Evolutionary conservation across 2,113 vertebrate genomes (phyloP), one percentile per base, ranked within the genome.

Genomic region (Poeciliopsis turrubarensis): DNA sequence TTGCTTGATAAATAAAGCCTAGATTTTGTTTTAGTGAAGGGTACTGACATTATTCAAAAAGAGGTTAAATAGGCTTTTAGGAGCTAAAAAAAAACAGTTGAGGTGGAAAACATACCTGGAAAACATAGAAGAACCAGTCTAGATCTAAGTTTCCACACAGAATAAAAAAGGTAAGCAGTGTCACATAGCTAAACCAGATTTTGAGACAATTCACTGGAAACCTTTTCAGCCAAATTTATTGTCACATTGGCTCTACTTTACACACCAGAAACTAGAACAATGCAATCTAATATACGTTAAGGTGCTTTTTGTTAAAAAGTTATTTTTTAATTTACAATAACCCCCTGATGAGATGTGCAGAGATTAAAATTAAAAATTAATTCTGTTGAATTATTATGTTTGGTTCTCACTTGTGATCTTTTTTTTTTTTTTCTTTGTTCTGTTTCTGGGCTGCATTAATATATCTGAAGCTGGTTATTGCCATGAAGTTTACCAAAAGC

Each of bases 1-100:
- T 93, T 92, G 87, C 92, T 93, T 90, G 90, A 91, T 84, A 92
- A 93, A 90, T 92, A 92, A 89, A 83, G 78, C 64, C 75, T 68
- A 77, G 79, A 83, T 79, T 85, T 89, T 90, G 83, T 91, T 89
- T 91, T 79, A 68, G 78, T 57, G 86, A 83, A 80, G 79, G 78
- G 85, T 87, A 84, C 79, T 85, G 70, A 80, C 81, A 84, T 68
- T 70, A 89, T 87, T 92, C 78, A 87, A 86, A 87, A 75, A 79
- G 81, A 88, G 89, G 93, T 92, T 92, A 93, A 93, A 86, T 70
- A 84, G 86, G 78, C 80, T 85, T 88, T 72, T 90, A 86, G 89
- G 85, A 85, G 87, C 60, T 78, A 57, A 47, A 62, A 76, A 76
- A 87, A 88, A 87, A 88, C 41, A 47, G 57, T 71, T 67, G 15